These are phyloP conservation scores for Gorilla gorilla DNA, from an alignment of 2,113 vertebrate species.

Conservation along the genomic window DNA sequence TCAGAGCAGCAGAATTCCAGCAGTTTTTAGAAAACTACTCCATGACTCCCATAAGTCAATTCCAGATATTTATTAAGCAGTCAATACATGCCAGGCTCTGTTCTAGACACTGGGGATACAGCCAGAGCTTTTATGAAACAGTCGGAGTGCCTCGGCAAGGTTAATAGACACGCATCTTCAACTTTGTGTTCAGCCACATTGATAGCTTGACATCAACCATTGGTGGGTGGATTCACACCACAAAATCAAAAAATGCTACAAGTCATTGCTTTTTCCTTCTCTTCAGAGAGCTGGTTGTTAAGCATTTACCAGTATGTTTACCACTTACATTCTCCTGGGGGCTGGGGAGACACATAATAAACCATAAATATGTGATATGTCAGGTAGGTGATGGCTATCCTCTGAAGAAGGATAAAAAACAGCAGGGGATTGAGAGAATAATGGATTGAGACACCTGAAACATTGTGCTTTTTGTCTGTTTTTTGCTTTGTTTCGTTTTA, in stretches of 20 bases:
- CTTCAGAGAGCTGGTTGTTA: neutral
- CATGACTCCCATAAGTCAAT: neutral
- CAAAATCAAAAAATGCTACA: neutral
- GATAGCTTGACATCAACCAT: neutral
- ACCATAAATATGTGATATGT: neutral
- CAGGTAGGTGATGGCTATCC: neutral
- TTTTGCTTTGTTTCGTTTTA: neutral
- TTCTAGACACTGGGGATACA: no score
- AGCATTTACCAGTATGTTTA: neutral
- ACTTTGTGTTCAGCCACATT: rapidly evolving
- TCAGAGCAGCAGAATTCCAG: neutral
- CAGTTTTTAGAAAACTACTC: neutral
- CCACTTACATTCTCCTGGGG: neutral
- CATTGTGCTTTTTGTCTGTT: no score
- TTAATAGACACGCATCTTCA: neutral
- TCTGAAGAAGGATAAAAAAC: neutral
- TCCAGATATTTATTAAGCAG: neutral
- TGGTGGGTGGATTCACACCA: neutral
- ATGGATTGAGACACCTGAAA: neutral
- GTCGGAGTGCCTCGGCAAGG: rapidly evolving
- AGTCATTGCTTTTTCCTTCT: neutral
- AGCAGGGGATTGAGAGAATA: rapidly evolving
- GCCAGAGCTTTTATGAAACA: neutral
- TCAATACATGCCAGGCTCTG: neutral
- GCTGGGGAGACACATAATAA: neutral